A percentile compares a stretch with the other conserved stretches of the same genome.
Evolutionary conservation across 2,888 invertebrate genomes (phyloP).

Genomic region (Pedicia rivosa): DNA sequence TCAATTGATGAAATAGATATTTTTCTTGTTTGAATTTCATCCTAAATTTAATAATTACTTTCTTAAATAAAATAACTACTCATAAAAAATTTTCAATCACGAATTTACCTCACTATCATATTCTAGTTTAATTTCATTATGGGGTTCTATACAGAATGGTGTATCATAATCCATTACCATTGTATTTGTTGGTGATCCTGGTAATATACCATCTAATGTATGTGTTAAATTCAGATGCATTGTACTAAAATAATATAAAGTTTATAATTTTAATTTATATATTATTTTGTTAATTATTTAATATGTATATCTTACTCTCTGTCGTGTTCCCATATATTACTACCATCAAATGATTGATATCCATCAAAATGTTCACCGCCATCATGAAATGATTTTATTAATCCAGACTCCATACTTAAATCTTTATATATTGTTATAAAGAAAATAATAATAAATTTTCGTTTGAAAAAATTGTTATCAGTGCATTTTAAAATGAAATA

Average conservation of each 20-base stretch:
- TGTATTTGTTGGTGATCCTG: conserved; percentile 17
- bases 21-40: conserved; percentile 4
- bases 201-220: conserved; percentile 27
- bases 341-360: conserved; percentile 22
- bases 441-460: background rate
- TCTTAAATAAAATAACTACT: too few species aligned
- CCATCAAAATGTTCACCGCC: conserved; percentile 30
- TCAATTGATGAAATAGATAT: conserved; percentile 3
- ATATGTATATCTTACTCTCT: conserved; percentile 20
- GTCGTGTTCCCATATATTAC: conserved; percentile 23
- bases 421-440: background rate
- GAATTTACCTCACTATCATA: conserved; percentile 2
- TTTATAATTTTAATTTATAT: background rate
- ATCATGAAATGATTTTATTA: conserved; percentile 27
- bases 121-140: conserved; percentile 4
- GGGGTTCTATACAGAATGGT: too few species aligned
- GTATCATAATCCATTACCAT: background rate
- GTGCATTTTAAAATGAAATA: too few species aligned
- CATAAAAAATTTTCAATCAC: too few species aligned
- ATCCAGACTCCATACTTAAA: conserved; percentile 25
- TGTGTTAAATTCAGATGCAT: conserved; percentile 24
- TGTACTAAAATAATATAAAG: conserved; percentile 10
- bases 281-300: background rate
- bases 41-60: conserved; percentile 2
- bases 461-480: background rate